Percentiles rank a stretch among this genome's conserved stretches.
These are phyloP conservation scores for Diabrotica undecimpunctata DNA, from an alignment of 1,140 invertebrate species.

Conservation along the genomic window DNA sequence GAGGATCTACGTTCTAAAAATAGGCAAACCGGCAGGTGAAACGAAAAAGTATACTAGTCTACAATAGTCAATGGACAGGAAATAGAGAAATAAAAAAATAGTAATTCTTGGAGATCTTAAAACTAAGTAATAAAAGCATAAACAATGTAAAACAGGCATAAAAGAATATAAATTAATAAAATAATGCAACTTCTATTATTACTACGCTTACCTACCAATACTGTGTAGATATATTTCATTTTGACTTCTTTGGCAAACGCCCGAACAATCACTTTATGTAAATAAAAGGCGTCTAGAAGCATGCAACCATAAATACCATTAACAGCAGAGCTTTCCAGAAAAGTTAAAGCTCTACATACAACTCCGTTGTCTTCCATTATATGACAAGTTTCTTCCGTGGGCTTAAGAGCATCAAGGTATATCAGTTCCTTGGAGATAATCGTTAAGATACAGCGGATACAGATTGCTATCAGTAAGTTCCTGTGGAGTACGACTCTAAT, in stretches of 20 bases:
- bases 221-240: conserved; percentile 45
- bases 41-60: no score
- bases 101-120: no score
- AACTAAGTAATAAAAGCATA: no score
- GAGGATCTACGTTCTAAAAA: no score
- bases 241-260: conserved; percentile 52
- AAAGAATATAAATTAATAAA: no score
- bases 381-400: conserved; percentile 40
- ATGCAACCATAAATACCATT: conserved; percentile 58
- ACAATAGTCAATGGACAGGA: no score
- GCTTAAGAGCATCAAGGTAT: conserved; percentile 51
- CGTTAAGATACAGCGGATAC: conserved; percentile 50
- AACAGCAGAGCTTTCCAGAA: conserved; percentile 49
- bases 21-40: no score
- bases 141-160: no score
- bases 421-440: conserved; percentile 53
- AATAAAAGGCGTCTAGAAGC: conserved; percentile 57
- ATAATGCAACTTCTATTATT: no score
- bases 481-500: conserved; percentile 53
- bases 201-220: conserved; percentile 41
- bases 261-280: conserved; percentile 56
- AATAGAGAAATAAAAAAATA: no score
- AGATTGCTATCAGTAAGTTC: conserved; percentile 54
- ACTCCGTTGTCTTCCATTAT: conserved; percentile 50
- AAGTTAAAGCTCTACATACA: conserved; percentile 51